Evolutionary conservation across 2,113 vertebrate species (phyloP).

Genomic region (Pagrus major): DNA sequence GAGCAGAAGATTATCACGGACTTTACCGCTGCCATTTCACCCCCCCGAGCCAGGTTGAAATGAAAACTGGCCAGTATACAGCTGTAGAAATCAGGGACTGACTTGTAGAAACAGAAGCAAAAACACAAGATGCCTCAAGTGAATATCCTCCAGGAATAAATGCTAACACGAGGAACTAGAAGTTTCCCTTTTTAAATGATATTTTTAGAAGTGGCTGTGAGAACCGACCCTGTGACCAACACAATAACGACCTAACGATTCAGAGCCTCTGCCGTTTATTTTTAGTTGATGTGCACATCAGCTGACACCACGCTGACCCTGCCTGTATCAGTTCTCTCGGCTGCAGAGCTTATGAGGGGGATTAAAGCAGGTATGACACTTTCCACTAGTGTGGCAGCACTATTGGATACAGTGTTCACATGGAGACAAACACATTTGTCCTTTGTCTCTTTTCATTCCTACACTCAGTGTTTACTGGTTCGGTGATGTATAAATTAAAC

Average conservation of each 20-base stretch:
- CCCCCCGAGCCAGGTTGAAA: constrained; percentile 22
- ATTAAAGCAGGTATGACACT: constrained; percentile 68
- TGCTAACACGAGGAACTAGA: not conserved
- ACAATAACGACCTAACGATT: constrained; percentile 29
- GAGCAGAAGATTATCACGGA: constrained; percentile 36
- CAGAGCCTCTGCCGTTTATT: constrained; percentile 46
- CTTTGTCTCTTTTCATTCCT: not conserved
- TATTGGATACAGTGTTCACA: constrained; percentile 4
- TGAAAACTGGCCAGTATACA: constrained; percentile 8
- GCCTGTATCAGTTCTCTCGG: constrained; percentile 39
- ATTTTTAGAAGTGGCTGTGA: not conserved
- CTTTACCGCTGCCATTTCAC: constrained; percentile 4
- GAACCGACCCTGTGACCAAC: not conserved
- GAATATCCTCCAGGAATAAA: not conserved
- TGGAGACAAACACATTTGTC: constrained; percentile 15
- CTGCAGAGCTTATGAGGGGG: constrained; percentile 42
- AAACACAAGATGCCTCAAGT: not conserved
- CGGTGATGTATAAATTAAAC: too few species aligned
- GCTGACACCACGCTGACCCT: constrained; percentile 38
- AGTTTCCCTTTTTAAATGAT: not conserved
- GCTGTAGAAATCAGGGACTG: too few species aligned
- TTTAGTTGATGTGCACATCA: constrained; percentile 59
- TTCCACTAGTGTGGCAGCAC: constrained; percentile 46
- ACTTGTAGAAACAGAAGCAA: not conserved
- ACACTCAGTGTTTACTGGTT: too few species aligned